Evolutionary conservation across 2,888 invertebrate species (phyloP).

Genomic region (Phytoseiulus persimilis): DNA sequence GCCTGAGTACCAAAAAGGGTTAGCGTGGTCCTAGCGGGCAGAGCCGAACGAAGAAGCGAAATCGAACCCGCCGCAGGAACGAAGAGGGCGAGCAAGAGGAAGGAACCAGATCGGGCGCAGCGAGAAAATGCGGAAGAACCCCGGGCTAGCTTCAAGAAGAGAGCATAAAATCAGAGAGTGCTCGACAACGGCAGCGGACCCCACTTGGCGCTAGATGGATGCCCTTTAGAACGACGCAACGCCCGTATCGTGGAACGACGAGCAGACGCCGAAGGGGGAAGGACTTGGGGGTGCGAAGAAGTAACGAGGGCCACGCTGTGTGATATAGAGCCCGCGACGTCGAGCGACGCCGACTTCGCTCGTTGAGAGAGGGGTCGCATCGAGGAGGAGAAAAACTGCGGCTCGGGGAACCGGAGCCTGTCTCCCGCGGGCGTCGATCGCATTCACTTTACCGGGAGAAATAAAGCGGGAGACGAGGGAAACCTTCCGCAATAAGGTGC

Average conservation of each 20-base stretch:
- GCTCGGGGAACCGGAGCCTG: background rate
- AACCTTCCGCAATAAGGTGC: background rate
- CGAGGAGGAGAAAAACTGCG: background rate
- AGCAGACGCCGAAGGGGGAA: background rate
- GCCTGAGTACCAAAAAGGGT: background rate
- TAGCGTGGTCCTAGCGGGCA: background rate
- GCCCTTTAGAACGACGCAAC: constrained; percentile 5
- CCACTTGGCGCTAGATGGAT: background rate
- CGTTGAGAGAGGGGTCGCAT: background rate
- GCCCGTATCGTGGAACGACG: background rate
- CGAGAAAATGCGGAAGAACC: background rate
- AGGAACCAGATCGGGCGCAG: background rate
- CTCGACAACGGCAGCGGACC: background rate
- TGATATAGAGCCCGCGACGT: background rate
- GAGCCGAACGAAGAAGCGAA: background rate
- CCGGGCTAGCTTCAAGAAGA: background rate
- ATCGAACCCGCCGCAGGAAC: background rate
- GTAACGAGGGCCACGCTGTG: background rate
- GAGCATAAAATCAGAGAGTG: background rate
- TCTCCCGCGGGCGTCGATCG: background rate
- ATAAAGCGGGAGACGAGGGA: background rate
- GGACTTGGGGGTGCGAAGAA: background rate
- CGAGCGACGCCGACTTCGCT: background rate
- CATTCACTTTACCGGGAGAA: background rate
- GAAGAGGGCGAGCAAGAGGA: background rate